These are phyloP conservation scores for Aplochiton taeniatus DNA, from an alignment of 2,797 vertebrate species.

Conservation along the genomic window DNA sequence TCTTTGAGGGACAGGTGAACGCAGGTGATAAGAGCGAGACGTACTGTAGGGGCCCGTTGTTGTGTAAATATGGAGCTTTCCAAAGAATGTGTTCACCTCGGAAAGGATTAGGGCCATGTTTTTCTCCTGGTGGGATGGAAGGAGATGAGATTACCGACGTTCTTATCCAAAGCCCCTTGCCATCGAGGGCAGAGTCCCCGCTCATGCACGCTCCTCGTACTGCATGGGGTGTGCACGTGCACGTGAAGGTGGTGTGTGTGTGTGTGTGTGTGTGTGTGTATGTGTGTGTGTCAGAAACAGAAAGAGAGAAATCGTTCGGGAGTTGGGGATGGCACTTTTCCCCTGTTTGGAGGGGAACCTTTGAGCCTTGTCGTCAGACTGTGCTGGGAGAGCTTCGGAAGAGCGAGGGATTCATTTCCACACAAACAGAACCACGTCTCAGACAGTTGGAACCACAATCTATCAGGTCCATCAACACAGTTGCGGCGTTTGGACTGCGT, in stretches of 20 bases:
- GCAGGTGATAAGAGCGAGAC: not conserved
- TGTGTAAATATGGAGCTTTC: conserved; percentile 42
- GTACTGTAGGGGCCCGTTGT: not conserved
- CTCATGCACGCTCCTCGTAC: conserved; percentile 9
- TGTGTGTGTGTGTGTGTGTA: not conserved
- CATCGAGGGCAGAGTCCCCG: conserved; percentile 30
- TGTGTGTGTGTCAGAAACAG: no score
- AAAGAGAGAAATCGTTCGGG: no score
- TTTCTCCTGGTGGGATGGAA: conserved; percentile 63
- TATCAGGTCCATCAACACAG: no score
- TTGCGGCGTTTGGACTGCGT: no score
- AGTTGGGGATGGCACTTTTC: no score
- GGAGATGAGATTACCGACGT: conserved; percentile 66
- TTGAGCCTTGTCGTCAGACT: no score
- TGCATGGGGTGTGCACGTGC: conserved; percentile 6
- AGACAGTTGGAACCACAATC: no score
- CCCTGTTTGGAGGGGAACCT: no score
- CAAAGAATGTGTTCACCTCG: conserved; percentile 54
- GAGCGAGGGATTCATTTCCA: no score
- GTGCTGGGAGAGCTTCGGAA: no score
- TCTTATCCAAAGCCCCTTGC: conserved; percentile 66
- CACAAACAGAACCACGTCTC: no score
- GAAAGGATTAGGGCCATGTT: conserved; percentile 67
- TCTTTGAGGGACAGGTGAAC: no score
- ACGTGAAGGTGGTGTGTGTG: conserved; percentile 6